These are phyloP conservation scores for Subacronicta megacephala DNA, from an alignment of 2,888 invertebrate species.

Conservation along the genomic window DNA sequence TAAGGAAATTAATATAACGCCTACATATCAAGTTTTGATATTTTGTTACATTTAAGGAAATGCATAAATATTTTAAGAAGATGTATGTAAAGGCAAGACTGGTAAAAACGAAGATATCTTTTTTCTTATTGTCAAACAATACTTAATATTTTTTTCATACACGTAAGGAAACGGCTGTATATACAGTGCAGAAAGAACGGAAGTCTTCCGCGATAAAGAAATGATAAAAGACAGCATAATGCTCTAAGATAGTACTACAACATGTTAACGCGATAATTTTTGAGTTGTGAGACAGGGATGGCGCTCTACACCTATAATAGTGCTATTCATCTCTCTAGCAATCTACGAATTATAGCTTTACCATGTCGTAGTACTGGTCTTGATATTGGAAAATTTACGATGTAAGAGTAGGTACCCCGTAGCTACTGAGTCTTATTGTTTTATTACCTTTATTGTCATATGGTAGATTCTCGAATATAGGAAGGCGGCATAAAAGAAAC, in stretches of 20 bases:
- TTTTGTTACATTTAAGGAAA: too few species aligned
- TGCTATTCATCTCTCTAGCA: too few species aligned
- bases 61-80: too few species aligned
- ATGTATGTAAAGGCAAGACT: too few species aligned
- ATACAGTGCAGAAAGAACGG: neutral
- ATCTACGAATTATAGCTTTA: too few species aligned
- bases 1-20: neutral
- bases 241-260: too few species aligned
- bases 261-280: too few species aligned
- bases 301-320: too few species aligned
- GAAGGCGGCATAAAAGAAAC: neutral
- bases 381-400: conserved; percentile 1
- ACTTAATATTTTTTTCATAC: neutral
- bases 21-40: neutral
- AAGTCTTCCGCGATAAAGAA: neutral
- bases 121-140: neutral
- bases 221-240: neutral
- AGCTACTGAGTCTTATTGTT: neutral
- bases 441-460: neutral
- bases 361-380: too few species aligned
- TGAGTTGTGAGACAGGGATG: too few species aligned
- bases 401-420: neutral
- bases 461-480: neutral
- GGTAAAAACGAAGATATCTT: too few species aligned
- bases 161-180: neutral